Conservation (phyloP, 1,140 invertebrate genomes). For the Macrocentrus cingulum region DNA sequence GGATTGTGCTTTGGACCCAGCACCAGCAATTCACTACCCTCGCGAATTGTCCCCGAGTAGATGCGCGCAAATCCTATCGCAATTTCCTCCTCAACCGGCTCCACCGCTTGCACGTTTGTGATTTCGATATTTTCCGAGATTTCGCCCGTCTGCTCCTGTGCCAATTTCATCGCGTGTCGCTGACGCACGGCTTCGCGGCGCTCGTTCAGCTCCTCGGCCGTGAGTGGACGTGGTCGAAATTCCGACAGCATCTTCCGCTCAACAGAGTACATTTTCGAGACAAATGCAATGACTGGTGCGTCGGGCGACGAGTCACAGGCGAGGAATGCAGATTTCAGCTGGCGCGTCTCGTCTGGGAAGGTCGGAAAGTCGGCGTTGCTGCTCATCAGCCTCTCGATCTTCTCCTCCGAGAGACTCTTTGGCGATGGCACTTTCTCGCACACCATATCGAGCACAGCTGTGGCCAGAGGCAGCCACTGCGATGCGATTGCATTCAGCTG, state of each 20-base stretch:
- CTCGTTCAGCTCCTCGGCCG: constrained; percentile 72
- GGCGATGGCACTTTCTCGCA: constrained; percentile 81
- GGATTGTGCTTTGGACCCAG: constrained; percentile 91
- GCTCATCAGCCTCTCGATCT: constrained; percentile 63
- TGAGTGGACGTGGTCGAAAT: constrained; percentile 73
- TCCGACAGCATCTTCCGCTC: constrained; percentile 71
- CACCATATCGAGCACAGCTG: constrained; percentile 78
- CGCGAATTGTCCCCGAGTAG: constrained; percentile 83
- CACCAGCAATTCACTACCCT: constrained; percentile 80
- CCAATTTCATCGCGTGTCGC: constrained; percentile 60
- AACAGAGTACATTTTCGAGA: constrained; percentile 95
- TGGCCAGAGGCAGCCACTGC: constrained; percentile 88
- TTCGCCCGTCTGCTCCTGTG: constrained; percentile 38
- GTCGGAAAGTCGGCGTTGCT: constrained; percentile 68
- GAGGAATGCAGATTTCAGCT: constrained; percentile 76
- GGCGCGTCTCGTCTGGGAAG: constrained; percentile 70
- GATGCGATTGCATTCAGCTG: constrained; percentile 80
- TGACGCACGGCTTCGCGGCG: constrained; percentile 72
- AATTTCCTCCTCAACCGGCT: constrained; percentile 53
- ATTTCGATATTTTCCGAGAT: constrained; percentile 7
- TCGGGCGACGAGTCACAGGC: constrained; percentile 68
- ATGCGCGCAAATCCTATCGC: constrained; percentile 93
- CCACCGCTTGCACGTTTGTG: constrained; percentile 50
- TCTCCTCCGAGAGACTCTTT: constrained; percentile 73
- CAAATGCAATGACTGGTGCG: constrained; percentile 82